These are phyloP conservation scores for Lamprotornis superbus DNA, from an alignment of 2,113 vertebrate genomes.

Conservation along the genomic window DNA sequence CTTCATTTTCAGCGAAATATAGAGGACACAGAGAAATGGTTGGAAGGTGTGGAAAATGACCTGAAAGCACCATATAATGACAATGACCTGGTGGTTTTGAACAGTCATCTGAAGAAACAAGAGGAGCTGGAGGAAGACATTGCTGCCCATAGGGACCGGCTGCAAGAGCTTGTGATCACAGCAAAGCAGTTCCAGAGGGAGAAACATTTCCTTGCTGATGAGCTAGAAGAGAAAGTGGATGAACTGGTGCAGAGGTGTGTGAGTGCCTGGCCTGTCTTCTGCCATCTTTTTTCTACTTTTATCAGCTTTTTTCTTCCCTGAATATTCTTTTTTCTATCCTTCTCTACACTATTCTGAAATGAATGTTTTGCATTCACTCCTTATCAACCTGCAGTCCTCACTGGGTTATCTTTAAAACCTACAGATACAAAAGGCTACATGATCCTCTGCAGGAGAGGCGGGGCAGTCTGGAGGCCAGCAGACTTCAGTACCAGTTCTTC, in stretches of 20 bases:
- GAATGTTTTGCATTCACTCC: neutral
- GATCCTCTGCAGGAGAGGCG: slow-evolving; percentile 76
- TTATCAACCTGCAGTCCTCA: neutral
- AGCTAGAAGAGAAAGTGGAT: slow-evolving; percentile 76
- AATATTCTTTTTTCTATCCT: neutral
- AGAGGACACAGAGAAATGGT: slow-evolving; percentile 80
- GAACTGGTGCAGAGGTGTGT: slow-evolving; percentile 78
- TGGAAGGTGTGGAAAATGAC: slow-evolving; percentile 77
- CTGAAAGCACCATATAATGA: slow-evolving; percentile 65
- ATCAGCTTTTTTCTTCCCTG: neutral
- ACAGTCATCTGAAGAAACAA: slow-evolving; percentile 77
- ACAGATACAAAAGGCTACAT: slow-evolving; percentile 78
- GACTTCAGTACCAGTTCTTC: slow-evolving; percentile 82
- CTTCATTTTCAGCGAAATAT: slow-evolving; percentile 78
- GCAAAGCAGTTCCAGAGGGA: slow-evolving; percentile 73
- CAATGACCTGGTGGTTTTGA: slow-evolving; percentile 73
- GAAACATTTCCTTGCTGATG: slow-evolving; percentile 79
- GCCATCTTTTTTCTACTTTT: neutral
- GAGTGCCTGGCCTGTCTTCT: neutral
- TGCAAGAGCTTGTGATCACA: slow-evolving; percentile 75
- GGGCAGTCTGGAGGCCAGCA: slow-evolving; percentile 79
- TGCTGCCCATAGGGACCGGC: slow-evolving; percentile 66
- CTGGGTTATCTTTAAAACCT: neutral
- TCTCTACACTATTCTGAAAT: neutral
- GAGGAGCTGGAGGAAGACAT: slow-evolving; percentile 81